Percentiles rank a stretch among this genome's conserved stretches.
Conservation (phyloP, 1,140 invertebrate species). For the Chymomyza costata region DNA sequence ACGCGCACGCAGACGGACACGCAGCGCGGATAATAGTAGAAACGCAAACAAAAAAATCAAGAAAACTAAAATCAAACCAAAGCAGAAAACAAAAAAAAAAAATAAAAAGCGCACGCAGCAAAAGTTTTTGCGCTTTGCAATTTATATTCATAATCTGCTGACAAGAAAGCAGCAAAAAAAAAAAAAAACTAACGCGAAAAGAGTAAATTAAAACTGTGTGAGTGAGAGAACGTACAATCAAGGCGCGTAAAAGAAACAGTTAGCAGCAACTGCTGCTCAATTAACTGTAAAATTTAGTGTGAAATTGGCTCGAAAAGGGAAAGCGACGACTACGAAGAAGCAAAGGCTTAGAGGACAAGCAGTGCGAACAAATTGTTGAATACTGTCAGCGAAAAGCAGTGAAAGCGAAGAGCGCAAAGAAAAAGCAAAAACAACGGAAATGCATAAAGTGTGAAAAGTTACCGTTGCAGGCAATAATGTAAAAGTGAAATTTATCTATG, state of each 20-base stretch:
- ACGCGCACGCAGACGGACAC: slow-evolving; percentile 67
- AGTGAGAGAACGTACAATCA: neutral
- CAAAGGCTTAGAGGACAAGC: too few species aligned
- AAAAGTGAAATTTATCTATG: neutral
- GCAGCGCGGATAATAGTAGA: slow-evolving; percentile 52
- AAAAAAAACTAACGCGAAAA: slow-evolving; percentile 16
- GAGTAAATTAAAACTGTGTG: slow-evolving; percentile 8
- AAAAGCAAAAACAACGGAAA: slow-evolving; percentile 48
- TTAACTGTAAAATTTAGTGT: slow-evolving; percentile 10
- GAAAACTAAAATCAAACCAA: neutral
- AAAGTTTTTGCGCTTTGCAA: slow-evolving; percentile 1
- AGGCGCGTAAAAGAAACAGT: slow-evolving; percentile 7
- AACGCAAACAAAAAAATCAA: slow-evolving; percentile 16
- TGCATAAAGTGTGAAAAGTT: neutral
- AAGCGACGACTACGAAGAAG: too few species aligned
- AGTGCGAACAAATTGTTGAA: slow-evolving; percentile 70
- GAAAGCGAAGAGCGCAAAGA: slow-evolving; percentile 31
- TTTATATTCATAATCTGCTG: too few species aligned
- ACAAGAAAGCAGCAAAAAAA: too few species aligned
- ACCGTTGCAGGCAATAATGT: too few species aligned
- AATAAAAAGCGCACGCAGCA: slow-evolving; percentile 9
- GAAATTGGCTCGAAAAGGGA: slow-evolving; percentile 14
- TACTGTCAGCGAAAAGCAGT: slow-evolving; percentile 29
- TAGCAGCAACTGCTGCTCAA: slow-evolving; percentile 10
- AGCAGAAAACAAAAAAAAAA: neutral